These are phyloP conservation scores for Sylvia borin DNA, from an alignment of 2,797 vertebrate genomes.

Conservation along the genomic window DNA sequence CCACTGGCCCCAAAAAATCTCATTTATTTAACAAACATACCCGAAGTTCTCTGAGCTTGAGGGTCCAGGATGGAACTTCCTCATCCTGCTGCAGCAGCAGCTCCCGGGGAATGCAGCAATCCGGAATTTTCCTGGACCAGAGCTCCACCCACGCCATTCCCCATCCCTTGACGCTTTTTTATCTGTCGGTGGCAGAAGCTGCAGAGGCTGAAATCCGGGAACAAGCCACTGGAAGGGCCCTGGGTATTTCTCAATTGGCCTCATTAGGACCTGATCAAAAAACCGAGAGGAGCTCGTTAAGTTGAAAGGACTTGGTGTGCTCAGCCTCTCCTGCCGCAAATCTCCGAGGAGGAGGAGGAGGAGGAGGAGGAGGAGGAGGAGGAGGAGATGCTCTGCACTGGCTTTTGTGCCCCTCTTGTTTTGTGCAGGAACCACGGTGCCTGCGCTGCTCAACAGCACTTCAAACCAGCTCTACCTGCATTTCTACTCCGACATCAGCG, in stretches of 20 bases:
- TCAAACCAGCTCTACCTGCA: slow-evolving; percentile 98
- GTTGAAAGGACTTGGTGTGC: slow-evolving; percentile 13
- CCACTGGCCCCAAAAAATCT: not conserved
- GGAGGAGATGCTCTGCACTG: not conserved
- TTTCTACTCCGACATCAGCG: slow-evolving; percentile 98
- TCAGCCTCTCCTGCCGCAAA: slow-evolving; percentile 3
- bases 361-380: not conserved
- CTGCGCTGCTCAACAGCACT: slow-evolving; percentile 96
- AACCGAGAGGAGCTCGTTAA: not conserved
- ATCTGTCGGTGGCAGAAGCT: not conserved
- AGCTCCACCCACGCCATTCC: not conserved
- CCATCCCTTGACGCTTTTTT: not conserved
- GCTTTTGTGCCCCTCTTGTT: slow-evolving; percentile 27
- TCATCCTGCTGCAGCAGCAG: not conserved
- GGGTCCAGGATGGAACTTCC: not conserved
- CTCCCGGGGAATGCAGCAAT: not conserved
- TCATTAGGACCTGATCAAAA: slow-evolving; percentile 50
- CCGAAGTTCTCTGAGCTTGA: not conserved
- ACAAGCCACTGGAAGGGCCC: not conserved
- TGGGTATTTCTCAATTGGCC: slow-evolving; percentile 2
- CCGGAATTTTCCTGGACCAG: not conserved
- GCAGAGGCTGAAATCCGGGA: not conserved
- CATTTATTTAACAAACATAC: not conserved
- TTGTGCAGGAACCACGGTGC: slow-evolving; percentile 92
- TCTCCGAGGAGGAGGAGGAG: not conserved